Evolutionary conservation across 2,888 invertebrate species (phyloP).

Genomic region (Standfussiana lucernea): DNA sequence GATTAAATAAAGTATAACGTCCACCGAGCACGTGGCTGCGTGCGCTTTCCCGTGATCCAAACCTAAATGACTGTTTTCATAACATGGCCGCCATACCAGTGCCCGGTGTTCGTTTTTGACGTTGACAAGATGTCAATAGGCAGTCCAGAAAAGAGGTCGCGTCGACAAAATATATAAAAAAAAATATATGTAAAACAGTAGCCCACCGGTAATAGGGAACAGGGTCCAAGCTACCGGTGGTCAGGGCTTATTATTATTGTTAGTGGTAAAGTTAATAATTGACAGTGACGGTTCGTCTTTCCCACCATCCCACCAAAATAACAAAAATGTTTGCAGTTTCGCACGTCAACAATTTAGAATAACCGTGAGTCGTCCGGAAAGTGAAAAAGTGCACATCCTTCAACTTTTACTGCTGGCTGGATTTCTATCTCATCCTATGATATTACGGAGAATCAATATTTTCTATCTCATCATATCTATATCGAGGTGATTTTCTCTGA

Average conservation of each 20-base stretch:
- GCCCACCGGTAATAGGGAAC: too few species aligned
- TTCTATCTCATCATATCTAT: neutral
- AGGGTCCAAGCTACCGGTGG: too few species aligned
- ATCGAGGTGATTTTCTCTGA: neutral
- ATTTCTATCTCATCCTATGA: conserved; percentile 22
- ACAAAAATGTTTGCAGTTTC: neutral
- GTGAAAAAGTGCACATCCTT: conserved; percentile 8
- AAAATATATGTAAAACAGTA: too few species aligned
- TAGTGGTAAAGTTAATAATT: neutral
- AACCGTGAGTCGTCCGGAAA: neutral
- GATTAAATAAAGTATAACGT: too few species aligned
- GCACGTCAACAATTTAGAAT: neutral
- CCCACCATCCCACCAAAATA: neutral
- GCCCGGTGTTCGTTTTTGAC: too few species aligned
- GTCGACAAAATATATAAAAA: too few species aligned
- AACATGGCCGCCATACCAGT: too few species aligned
- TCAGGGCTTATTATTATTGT: neutral
- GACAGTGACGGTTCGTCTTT: neutral
- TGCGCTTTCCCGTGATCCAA: too few species aligned
- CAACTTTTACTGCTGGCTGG: conserved; percentile 19
- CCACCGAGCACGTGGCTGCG: too few species aligned
- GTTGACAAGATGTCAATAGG: too few species aligned
- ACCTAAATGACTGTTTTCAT: too few species aligned
- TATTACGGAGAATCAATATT: conserved; percentile 16
- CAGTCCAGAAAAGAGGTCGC: too few species aligned